These are phyloP conservation scores for Drosophila falleni DNA, from an alignment of 2,888 invertebrate species.

Conservation along the genomic window DNA sequence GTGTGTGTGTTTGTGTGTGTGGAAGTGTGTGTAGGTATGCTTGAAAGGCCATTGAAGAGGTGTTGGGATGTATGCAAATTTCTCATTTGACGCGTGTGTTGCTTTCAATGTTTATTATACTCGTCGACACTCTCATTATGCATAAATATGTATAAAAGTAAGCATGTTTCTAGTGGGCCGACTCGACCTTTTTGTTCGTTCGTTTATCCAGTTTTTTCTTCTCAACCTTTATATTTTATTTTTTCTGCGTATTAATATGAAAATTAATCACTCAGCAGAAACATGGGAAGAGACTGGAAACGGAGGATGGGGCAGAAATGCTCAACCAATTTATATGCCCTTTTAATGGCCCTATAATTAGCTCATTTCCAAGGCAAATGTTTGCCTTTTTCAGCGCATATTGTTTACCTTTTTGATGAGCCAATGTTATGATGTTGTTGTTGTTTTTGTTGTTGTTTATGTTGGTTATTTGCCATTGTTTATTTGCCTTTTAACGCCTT, in stretches of 20 bases:
- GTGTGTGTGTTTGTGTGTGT: slow-evolving; percentile 10
- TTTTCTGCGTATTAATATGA: slow-evolving; percentile 65
- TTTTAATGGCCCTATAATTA: slow-evolving; percentile 75
- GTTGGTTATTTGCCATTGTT: slow-evolving; percentile 50
- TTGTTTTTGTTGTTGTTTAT: slow-evolving; percentile 33
- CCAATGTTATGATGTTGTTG: slow-evolving; percentile 24
- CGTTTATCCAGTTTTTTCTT: slow-evolving; percentile 27
- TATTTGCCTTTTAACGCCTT: slow-evolving; percentile 60
- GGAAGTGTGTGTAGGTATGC: slow-evolving; percentile 9
- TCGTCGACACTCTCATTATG: slow-evolving; percentile 68
- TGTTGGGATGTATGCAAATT: slow-evolving; percentile 56
- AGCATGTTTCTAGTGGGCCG: slow-evolving; percentile 45
- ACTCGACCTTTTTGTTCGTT: slow-evolving; percentile 63
- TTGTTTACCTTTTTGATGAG: slow-evolving; percentile 56
- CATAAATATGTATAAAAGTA: slow-evolving; percentile 69
- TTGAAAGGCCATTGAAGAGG: slow-evolving; percentile 62
- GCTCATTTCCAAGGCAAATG: slow-evolving; percentile 64
- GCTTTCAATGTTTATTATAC: slow-evolving; percentile 78
- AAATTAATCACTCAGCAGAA: slow-evolving; percentile 73
- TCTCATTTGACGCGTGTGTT: slow-evolving; percentile 61
- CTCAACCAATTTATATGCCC: slow-evolving; percentile 61
- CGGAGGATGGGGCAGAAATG: slow-evolving; percentile 12
- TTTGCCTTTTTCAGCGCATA: slow-evolving; percentile 42
- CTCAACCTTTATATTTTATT: slow-evolving; percentile 12
- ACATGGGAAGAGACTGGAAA: background rate